Percentiles rank a stretch among this genome's conserved stretches.
These are phyloP conservation scores for Pangasius krempfi DNA, from an alignment of 2,797 vertebrate genomes.

Conservation along the genomic window DNA sequence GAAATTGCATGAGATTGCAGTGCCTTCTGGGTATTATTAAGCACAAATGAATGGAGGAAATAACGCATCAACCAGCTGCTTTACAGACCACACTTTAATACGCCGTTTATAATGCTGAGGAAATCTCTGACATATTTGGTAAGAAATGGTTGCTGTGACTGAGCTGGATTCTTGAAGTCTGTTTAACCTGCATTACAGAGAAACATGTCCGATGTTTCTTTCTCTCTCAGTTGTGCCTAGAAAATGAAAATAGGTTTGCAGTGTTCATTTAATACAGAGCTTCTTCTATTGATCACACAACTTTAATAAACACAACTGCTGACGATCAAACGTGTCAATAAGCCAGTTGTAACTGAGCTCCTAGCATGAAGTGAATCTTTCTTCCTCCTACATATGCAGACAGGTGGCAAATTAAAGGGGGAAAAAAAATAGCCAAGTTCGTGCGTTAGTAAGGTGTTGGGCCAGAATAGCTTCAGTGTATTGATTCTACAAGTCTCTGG, in stretches of 20 bases:
- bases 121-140: not conserved
- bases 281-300: too few relatives aligned
- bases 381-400: not conserved
- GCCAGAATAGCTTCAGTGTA: not conserved
- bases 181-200: not conserved
- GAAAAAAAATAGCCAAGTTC: not conserved
- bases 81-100: not conserved
- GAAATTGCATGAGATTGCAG: too few relatives aligned
- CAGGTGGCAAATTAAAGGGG: not conserved
- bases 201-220: not conserved
- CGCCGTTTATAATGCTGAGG: too few relatives aligned
- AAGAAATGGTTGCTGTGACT: not conserved
- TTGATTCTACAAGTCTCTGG: not conserved
- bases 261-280: not conserved
- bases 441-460: not conserved
- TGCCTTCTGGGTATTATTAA: conserved; percentile 15
- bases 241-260: not conserved
- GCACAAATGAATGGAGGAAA: not conserved
- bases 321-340: not conserved
- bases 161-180: not conserved
- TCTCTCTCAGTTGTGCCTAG: not conserved
- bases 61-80: not conserved
- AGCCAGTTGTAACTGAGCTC: not conserved
- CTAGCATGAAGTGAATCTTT: not conserved
- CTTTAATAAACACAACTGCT: not conserved